These are phyloP conservation scores for Leptinotarsa tumamoca DNA, from an alignment of 2,888 invertebrate species.

Conservation along the genomic window DNA sequence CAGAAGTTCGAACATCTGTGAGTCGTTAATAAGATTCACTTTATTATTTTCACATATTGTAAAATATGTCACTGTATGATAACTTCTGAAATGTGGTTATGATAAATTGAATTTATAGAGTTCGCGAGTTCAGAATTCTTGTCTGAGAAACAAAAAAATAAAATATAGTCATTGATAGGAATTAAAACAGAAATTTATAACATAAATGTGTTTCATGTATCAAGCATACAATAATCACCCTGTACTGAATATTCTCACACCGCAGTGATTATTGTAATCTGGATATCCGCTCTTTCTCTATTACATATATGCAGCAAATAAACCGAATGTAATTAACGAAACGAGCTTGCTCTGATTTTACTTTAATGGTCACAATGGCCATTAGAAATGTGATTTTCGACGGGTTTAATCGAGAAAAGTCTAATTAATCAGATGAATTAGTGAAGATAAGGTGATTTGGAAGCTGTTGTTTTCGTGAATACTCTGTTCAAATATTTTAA, in stretches of 20 bases:
- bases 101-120: no score
- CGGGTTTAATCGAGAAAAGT: slow-evolving; percentile 34
- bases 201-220: no score
- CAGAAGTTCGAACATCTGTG: no score
- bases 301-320: slow-evolving; percentile 33
- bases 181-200: no score
- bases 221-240: not conserved
- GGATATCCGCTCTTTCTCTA: slow-evolving; percentile 33
- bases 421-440: slow-evolving; percentile 36
- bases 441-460: slow-evolving; percentile 31
- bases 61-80: no score
- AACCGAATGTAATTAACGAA: slow-evolving; percentile 39
- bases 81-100: no score
- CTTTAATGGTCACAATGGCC: slow-evolving; percentile 39
- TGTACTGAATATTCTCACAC: slow-evolving; percentile 15
- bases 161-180: no score
- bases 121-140: no score
- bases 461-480: slow-evolving; percentile 18
- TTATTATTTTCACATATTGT: no score
- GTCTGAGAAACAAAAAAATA: no score
- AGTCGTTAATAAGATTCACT: no score
- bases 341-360: slow-evolving; percentile 37
- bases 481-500: slow-evolving; percentile 9
- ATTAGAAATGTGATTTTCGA: slow-evolving; percentile 40
- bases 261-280: slow-evolving; percentile 33